Conservation (phyloP, 2,797 vertebrate genomes). For the Cirrhinus molitorella region DNA sequence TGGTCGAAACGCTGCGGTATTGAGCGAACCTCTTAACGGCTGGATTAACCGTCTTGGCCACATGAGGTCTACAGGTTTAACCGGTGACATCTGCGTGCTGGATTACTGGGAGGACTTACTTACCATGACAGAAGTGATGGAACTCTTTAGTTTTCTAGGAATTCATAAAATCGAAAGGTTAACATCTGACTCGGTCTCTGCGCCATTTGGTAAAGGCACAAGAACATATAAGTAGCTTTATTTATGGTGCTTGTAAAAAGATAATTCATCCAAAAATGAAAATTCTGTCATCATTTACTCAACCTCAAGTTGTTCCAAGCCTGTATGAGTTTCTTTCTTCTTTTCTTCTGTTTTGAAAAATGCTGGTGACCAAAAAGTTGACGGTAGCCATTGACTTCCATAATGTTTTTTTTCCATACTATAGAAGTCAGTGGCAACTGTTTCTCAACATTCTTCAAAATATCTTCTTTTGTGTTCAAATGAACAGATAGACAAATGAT, state of each 20-base stretch:
- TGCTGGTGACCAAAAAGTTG: background rate
- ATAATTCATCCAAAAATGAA: background rate
- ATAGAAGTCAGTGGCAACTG: background rate
- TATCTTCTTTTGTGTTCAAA: background rate
- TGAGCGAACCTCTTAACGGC: slow-evolving; percentile 64
- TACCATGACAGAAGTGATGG: slow-evolving; percentile 73
- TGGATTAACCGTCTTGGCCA: slow-evolving; percentile 69
- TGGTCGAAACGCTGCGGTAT: slow-evolving; percentile 49
- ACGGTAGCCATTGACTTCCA: background rate
- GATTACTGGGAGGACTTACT: slow-evolving; percentile 72
- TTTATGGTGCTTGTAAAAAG: background rate
- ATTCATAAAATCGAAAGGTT: slow-evolving; percentile 24
- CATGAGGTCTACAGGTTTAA: slow-evolving; percentile 71
- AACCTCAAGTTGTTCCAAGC: background rate
- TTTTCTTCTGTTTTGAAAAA: background rate
- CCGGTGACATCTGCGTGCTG: slow-evolving; percentile 76
- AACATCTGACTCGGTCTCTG: background rate
- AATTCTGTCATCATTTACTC: background rate
- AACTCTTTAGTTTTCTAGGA: slow-evolving; percentile 46
- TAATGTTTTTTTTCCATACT: background rate
- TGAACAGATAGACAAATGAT: background rate
- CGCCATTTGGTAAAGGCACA: background rate
- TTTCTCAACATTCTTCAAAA: background rate
- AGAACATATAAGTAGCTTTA: background rate
- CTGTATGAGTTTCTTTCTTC: background rate